phyloP scores from a whole-genome alignment of 2,113 vertebrate species.

The Leucopternis melanops region DNA sequence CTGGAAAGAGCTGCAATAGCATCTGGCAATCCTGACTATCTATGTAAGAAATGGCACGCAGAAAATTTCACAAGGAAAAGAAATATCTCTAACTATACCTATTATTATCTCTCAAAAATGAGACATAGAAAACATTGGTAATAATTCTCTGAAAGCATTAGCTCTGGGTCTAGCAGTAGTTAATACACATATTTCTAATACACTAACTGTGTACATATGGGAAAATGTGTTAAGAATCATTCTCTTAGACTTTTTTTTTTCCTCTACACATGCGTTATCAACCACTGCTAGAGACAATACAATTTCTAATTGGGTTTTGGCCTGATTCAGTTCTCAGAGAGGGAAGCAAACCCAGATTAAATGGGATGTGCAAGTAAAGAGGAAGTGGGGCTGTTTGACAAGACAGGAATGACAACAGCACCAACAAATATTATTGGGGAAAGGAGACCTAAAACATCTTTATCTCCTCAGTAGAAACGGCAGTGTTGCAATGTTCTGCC shows the following conservation, averaged over 20 bases:
- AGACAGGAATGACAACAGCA: not conserved
- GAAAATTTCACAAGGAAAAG: not conserved
- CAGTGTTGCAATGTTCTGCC: not conserved
- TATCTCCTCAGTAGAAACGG: not conserved
- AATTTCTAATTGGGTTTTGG: not conserved
- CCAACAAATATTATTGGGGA: not conserved
- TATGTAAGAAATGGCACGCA: not conserved
- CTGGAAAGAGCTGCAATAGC: not conserved
- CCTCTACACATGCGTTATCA: not conserved
- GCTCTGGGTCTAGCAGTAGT: not conserved
- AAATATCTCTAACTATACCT: not conserved
- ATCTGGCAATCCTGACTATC: not conserved
- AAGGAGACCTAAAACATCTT: not conserved
- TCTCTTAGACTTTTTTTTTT: not conserved
- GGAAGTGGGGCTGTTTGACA: not conserved
- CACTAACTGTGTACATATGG: not conserved
- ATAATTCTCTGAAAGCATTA: not conserved
- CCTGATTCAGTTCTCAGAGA: not conserved
- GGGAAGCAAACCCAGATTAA: not conserved
- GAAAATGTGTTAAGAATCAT: not conserved
- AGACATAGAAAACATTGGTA: not conserved
- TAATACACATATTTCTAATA: not conserved
- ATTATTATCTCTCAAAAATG: not conserved
- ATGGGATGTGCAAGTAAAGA: not conserved
- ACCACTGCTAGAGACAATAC: not conserved